Conservation (phyloP, 1,140 invertebrate species). For the Drosophila nasuta region DNA sequence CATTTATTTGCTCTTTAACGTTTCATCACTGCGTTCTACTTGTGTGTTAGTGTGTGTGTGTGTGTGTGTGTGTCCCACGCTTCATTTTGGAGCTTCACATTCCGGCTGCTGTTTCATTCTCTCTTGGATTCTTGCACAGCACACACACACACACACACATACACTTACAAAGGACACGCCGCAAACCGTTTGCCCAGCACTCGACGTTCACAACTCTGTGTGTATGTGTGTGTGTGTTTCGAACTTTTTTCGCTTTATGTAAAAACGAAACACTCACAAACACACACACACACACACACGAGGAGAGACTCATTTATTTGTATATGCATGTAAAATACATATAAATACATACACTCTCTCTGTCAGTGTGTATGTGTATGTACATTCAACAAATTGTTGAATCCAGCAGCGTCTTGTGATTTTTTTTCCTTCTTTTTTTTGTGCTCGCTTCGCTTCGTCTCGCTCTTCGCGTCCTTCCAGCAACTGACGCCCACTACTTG, state of each 20-base stretch:
- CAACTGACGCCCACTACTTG: conserved; percentile 67
- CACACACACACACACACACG: conserved; percentile 49
- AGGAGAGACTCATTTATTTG: conserved; percentile 24
- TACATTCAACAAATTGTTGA: conserved; percentile 82
- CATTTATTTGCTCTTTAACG: conserved; percentile 82
- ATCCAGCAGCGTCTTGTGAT: conserved; percentile 68
- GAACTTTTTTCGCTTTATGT: conserved; percentile 5
- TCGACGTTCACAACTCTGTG: conserved; percentile 37
- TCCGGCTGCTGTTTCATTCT: conserved; percentile 51
- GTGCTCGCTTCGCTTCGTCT: conserved; percentile 28
- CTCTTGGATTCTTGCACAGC: conserved; percentile 23
- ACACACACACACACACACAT: conserved; percentile 13
- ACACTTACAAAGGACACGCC: conserved; percentile 45
- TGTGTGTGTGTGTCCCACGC: not conserved
- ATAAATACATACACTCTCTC: conserved; percentile 41
- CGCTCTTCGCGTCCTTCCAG: conserved; percentile 24
- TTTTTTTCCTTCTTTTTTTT: conserved; percentile 11
- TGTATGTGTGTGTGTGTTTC: conserved; percentile 37
- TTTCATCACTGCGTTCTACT: conserved; percentile 49
- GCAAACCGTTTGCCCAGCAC: conserved; percentile 78
- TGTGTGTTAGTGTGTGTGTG: not conserved
- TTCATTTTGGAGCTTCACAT: conserved; percentile 56
- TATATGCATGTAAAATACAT: conserved; percentile 51
- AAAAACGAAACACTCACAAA: conserved; percentile 45
- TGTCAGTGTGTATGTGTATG: conserved; percentile 45